These are phyloP conservation scores for Dyspetes luteomarginatus DNA, from an alignment of 2,888 invertebrate species.

Conservation along the genomic window DNA sequence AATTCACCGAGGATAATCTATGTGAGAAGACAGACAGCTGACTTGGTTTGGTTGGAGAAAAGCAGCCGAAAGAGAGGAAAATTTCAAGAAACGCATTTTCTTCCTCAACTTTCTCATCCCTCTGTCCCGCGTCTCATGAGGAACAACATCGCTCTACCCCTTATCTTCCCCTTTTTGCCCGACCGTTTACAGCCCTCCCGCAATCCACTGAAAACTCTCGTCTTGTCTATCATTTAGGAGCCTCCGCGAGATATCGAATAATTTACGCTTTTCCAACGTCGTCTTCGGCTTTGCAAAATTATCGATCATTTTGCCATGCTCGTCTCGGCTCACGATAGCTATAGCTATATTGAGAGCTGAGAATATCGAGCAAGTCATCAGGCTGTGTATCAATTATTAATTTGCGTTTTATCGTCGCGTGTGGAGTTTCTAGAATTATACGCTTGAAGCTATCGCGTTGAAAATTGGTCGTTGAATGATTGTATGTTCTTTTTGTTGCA, in stretches of 20 bases:
- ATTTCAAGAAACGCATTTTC: slow-evolving; percentile 31
- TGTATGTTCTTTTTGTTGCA: slow-evolving; percentile 58
- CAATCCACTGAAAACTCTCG: not conserved
- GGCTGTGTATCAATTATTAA: slow-evolving; percentile 15
- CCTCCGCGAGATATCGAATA: slow-evolving; percentile 42
- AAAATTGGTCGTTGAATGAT: slow-evolving; percentile 18
- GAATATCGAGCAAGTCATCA: slow-evolving; percentile 23
- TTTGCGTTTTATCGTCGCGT: not conserved
- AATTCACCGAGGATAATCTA: slow-evolving; percentile 78
- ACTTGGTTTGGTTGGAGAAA: slow-evolving; percentile 64
- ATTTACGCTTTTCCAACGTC: slow-evolving; percentile 44
- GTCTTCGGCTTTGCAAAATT: slow-evolving; percentile 34
- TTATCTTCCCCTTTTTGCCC: slow-evolving; percentile 19
- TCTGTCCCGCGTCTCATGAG: slow-evolving; percentile 34
- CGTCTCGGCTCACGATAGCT: not conserved
- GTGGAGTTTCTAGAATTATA: slow-evolving; percentile 9
- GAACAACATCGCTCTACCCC: slow-evolving; percentile 35
- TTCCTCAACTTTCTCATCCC: slow-evolving; percentile 47
- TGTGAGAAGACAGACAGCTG: slow-evolving; percentile 79
- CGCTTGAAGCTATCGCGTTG: slow-evolving; percentile 10
- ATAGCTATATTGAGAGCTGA: not conserved
- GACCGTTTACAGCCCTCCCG: slow-evolving; percentile 46
- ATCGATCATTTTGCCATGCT: slow-evolving; percentile 35
- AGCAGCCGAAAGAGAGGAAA: slow-evolving; percentile 58
- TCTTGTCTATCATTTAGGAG: slow-evolving; percentile 60